phyloP scores from a whole-genome alignment of 1,140 invertebrate genomes.

The Metopolophium dirhodum region DNA sequence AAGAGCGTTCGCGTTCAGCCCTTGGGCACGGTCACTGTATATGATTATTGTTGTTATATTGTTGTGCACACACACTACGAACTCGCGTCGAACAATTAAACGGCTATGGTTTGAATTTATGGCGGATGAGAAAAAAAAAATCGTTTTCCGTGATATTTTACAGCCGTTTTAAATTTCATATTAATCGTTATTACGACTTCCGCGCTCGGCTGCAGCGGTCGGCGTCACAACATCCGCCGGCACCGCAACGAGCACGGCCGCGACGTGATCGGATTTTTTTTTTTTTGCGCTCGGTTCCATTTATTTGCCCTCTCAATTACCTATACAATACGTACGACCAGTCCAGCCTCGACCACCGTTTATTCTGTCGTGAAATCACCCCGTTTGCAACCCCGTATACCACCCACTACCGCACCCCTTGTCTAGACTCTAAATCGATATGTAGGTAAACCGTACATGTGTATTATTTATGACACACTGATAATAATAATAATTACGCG shows the following conservation, averaged over 20 bases:
- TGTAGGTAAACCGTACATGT: not conserved
- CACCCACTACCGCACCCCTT: too few relatives aligned
- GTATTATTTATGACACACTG: not conserved
- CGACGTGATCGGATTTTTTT: not conserved
- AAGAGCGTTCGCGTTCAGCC: not conserved
- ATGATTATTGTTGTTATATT: too few relatives aligned
- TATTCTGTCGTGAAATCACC: not conserved
- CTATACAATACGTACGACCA: too few relatives aligned
- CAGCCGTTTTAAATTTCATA: not conserved
- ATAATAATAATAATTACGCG: not conserved
- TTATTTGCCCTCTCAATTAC: not conserved
- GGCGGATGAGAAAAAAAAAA: not conserved
- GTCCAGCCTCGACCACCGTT: not conserved
- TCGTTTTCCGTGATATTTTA: not conserved
- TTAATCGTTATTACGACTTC: too few relatives aligned
- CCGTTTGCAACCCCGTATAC: too few relatives aligned
- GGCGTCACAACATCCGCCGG: not conserved
- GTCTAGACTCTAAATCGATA: not conserved
- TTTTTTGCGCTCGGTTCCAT: not conserved
- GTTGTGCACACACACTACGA: not conserved
- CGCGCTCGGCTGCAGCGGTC: too few relatives aligned
- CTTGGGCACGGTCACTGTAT: too few relatives aligned
- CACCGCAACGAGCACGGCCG: too few relatives aligned
- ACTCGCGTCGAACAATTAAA: not conserved
- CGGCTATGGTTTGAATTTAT: not conserved